Base-by-base conservation (phyloP, 2,888 invertebrate genomes). In the Parascotia fuliginaria region DNA sequence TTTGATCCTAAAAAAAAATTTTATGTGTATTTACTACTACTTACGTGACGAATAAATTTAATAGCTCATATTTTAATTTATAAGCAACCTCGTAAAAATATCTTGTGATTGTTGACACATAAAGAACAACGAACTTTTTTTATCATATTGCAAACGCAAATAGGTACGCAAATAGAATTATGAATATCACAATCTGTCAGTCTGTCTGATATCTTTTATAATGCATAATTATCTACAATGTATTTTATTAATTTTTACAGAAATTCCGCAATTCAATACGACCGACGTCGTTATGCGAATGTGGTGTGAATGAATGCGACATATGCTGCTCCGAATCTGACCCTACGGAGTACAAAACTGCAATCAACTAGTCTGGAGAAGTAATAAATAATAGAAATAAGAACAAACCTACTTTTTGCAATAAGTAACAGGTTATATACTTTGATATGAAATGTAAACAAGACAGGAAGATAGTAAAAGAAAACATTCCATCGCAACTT, bases 301-400 rank as follows among this genome's bases (percentile, higher is more conserved):
- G 97, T 73, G 95, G 95, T 12, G 95, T 95, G 62, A 94, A 94
- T 75, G 95, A 97, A 92, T 96, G 96, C 79, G 96, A 96, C 65
- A 83, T 89, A 55, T 92, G 92, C 77, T 89, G 79, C 66, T 91
- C 91, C 19, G 91, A 90, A 16, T 90, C 91, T 9, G 92, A 92
- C 37, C 74, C 78, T 16, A 82, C 87, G 22, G 91, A 91, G 48
- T 88, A 91, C 68, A 91, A 91, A 77, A 75, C 83, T 38, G 83
- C 81, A 66, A 85, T 90, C 55, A 82, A 83, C 82, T 89, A 89
- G 84, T 85, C 83, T 63, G 62, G 65, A 64, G 64, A 67, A 51
- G 53, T 42, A 53, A 48, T 42, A 48, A 51, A 45, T 42, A 56
- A 60, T 63, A 58, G 59, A 41, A 59, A 60, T 64, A 61, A 58